Evolutionary conservation across 2,797 vertebrate species (phyloP), one percentile per base, ranked within the genome.

Genomic region (Danio aesculapii): DNA sequence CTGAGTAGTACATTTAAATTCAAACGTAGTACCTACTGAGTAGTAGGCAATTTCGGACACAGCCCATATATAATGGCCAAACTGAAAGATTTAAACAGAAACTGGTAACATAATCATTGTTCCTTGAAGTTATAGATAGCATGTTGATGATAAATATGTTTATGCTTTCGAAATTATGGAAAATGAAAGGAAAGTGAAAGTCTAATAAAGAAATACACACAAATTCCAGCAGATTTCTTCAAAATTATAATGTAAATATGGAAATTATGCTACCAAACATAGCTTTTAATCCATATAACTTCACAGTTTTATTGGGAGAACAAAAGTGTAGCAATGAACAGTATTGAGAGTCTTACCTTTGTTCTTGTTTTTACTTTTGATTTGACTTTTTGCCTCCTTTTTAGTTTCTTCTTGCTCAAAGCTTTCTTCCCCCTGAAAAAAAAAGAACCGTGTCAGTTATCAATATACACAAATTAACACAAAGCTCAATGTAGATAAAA

Each of bases 361-460:
- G 94, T 96, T 94, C 96, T 96, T 87, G 95, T 93, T 95, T 98
- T 99, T 81, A 97, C 95, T 97, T 99, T 99, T 93, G 97, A 97
- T 92, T 99, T 99, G 90, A 96, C 95, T 92, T 99, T 99, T 92
- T 99, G 98, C 91, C 99, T 96, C 86, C 97, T 94, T 94, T 99
- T 99, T 88, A 99, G 93, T 85, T 99, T 99, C 93, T 99, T 99
- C 95, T 99, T 99, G 92, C 95, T 98, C 92, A 98, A 94, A 89
- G 96, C 94, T 92, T 99, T 99, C 93, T 99, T 99, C 88, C 95
- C 97, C 90, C 98, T 99, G 91, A 88, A 97, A 91, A 70, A 81
- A 46, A 30, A 30, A 13, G 16, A 39, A 41, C 58, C 39, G 16
- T 19, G 52, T 14, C 8, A 64, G 19, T 7, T 44, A 64, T 16